Evolutionary conservation across 1,140 invertebrate species (phyloP).

Genomic region (Centruroides vittatus): DNA sequence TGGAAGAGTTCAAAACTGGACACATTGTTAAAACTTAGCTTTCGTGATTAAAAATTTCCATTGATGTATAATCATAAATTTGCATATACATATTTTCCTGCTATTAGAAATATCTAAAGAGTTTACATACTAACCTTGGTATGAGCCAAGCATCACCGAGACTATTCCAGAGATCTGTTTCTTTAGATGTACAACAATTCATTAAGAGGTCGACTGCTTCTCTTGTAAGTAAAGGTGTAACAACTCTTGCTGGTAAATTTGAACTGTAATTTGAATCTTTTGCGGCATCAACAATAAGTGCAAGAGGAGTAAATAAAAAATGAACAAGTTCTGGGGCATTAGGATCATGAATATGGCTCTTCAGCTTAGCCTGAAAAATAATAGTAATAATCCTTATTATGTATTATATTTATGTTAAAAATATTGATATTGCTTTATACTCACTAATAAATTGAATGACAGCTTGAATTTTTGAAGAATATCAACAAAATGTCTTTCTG

Average conservation of each 20-base stretch:
- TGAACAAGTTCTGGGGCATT: constrained; percentile 98
- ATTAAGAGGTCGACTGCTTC: constrained; percentile 89
- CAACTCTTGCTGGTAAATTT: constrained; percentile 46
- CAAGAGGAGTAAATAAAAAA: constrained; percentile 93
- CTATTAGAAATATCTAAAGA: no score
- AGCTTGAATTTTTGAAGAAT: constrained; percentile 99
- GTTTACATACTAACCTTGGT: constrained; percentile 4
- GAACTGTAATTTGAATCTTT: constrained; percentile 9
- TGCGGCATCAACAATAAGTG: constrained; percentile 57
- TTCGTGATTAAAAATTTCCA: no score
- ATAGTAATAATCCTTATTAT: not conserved
- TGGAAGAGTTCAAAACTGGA: no score
- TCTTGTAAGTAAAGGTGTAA: constrained; percentile 78
- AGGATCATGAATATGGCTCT: constrained; percentile 73
- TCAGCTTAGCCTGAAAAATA: constrained; percentile 12
- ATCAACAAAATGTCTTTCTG: constrained; percentile 90
- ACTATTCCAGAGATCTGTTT: constrained; percentile 94
- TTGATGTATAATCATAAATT: no score
- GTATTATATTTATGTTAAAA: not conserved
- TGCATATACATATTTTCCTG: no score
- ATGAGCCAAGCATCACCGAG: constrained; percentile 72
- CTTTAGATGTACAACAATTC: constrained; percentile 95
- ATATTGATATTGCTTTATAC: not conserved
- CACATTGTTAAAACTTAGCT: no score
- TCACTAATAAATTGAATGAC: constrained; percentile 82